Conservation (phyloP, 2,888 invertebrate species). For the Chymomyza amoena region DNA sequence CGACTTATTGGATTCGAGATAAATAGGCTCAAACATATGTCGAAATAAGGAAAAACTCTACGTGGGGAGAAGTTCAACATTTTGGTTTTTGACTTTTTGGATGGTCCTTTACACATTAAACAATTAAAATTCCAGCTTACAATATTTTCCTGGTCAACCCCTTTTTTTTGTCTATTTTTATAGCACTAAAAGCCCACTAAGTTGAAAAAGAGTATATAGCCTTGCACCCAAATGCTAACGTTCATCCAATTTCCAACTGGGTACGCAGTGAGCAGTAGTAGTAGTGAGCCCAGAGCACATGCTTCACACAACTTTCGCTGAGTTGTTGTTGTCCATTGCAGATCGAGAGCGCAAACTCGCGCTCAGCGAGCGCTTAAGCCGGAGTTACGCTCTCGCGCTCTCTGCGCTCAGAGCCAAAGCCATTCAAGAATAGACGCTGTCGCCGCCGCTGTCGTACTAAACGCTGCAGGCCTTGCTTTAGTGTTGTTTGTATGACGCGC, state of each 20-base stretch:
- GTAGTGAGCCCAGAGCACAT: background rate
- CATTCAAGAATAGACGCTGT: background rate
- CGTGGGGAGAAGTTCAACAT: too few relatives aligned
- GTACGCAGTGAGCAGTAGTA: background rate
- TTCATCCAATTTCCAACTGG: background rate
- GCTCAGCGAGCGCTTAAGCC: background rate
- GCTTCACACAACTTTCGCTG: slow-evolving; percentile 40
- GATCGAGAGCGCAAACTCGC: slow-evolving; percentile 23
- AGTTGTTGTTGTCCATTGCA: slow-evolving; percentile 7
- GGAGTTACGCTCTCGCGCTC: background rate
- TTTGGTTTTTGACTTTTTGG: too few relatives aligned
- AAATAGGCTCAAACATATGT: too few relatives aligned
- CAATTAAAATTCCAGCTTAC: too few relatives aligned
- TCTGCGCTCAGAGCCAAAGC: slow-evolving; percentile 2
- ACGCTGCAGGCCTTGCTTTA: slow-evolving; percentile 4
- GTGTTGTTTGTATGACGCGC: slow-evolving; percentile 31
- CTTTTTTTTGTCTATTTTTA: too few relatives aligned
- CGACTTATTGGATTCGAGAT: too few relatives aligned
- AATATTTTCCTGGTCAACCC: too few relatives aligned
- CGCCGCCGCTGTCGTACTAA: slow-evolving; percentile 29
- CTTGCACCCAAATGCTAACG: too few relatives aligned
- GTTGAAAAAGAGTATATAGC: too few relatives aligned
- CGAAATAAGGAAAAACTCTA: too few relatives aligned
- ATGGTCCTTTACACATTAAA: too few relatives aligned
- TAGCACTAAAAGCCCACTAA: too few relatives aligned